Evolutionary conservation across 2,797 vertebrate genomes (phyloP).

Genomic region (Ibycter americanus): DNA sequence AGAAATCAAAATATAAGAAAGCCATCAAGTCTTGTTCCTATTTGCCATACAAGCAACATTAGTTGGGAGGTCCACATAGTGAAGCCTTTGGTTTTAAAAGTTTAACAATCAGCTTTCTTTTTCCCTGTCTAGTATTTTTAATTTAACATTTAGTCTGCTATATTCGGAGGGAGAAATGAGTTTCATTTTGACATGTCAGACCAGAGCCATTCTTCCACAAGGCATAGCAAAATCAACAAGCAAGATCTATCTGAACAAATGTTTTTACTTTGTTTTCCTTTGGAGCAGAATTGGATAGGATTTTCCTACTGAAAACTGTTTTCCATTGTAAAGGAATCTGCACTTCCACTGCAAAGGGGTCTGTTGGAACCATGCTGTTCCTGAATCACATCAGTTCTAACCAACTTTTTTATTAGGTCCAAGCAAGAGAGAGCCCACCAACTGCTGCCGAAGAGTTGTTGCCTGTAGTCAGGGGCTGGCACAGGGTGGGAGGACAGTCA

Average conservation of each 20-base stretch:
- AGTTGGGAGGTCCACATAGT: not conserved
- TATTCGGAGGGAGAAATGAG: not conserved
- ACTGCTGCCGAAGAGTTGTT: not conserved
- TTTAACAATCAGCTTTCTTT: not conserved
- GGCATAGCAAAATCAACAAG: not conserved
- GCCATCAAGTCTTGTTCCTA: not conserved
- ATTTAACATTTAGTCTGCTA: not conserved
- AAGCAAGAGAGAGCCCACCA: accelerated
- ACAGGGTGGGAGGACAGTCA: not conserved
- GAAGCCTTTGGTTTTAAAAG: not conserved
- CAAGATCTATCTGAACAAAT: not conserved
- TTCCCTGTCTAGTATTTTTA: not conserved
- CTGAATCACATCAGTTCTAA: not conserved
- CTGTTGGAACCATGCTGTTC: not conserved
- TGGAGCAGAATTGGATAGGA: not conserved
- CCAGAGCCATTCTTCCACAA: not conserved
- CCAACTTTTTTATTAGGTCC: not conserved
- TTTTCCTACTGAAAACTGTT: not conserved
- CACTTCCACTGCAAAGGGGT: not conserved
- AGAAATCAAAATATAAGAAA: not conserved
- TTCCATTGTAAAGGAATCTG: not conserved
- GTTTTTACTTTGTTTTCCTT: not conserved
- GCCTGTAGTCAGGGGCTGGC: not conserved
- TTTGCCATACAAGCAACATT: not conserved
- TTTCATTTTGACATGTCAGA: not conserved